phyloP scores from a whole-genome alignment of 2,113 vertebrate genomes.

The Microcebus jonahi region DNA sequence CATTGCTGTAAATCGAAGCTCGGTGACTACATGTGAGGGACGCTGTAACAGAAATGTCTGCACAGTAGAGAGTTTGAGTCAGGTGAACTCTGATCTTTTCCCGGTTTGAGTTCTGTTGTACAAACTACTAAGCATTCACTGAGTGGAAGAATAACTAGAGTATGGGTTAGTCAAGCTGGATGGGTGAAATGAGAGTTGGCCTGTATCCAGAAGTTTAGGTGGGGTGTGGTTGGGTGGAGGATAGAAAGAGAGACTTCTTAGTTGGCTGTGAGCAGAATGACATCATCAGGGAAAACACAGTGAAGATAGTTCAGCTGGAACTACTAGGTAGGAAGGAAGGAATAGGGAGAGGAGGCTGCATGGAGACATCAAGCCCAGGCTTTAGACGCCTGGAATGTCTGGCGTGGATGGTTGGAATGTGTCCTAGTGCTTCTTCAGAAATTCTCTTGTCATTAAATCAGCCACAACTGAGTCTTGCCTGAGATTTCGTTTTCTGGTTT shows the following conservation, averaged over 20 bases:
- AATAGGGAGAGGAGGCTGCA: not conserved
- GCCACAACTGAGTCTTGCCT: not conserved
- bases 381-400: not conserved
- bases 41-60: not conserved
- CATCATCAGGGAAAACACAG: not conserved
- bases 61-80: not conserved
- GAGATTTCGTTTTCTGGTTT: conserved; percentile 13
- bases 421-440: not conserved
- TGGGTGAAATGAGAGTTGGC: not conserved
- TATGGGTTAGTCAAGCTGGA: not conserved
- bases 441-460: not conserved
- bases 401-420: not conserved
- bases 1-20: not conserved
- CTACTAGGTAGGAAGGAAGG: not conserved
- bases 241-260: not conserved
- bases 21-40: not conserved
- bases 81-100: not conserved
- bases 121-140: not conserved
- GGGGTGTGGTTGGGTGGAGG: not conserved
- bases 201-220: not conserved
- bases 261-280: not conserved
- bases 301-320: not conserved
- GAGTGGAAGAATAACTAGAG: not conserved
- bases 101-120: not conserved
- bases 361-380: not conserved